Conservation (phyloP, 2,797 vertebrate species). For the Emys orbicularis region DNA sequence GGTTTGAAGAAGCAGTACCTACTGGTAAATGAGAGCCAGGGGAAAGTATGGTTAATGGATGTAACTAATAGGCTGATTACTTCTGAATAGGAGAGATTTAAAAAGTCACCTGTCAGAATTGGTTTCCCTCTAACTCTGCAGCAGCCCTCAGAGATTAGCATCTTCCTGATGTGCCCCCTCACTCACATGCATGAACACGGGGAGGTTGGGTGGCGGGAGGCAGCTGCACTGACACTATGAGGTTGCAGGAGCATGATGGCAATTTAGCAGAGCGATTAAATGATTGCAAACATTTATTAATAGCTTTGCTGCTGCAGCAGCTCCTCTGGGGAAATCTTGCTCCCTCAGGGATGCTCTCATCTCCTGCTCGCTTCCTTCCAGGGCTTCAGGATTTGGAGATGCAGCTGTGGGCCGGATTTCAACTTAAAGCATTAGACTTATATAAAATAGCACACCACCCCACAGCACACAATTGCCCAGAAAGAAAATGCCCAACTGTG, state of each 20-base stretch:
- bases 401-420: neutral
- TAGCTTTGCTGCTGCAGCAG: slow-evolving; percentile 69
- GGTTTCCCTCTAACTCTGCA: slow-evolving; percentile 50
- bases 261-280: slow-evolving; percentile 74
- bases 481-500: neutral
- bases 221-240: slow-evolving; percentile 62
- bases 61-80: neutral
- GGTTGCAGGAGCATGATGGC: slow-evolving; percentile 67
- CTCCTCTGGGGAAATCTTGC: slow-evolving; percentile 43
- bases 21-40: slow-evolving; percentile 14
- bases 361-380: neutral
- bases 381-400: slow-evolving; percentile 9
- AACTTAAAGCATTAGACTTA: neutral
- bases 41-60: slow-evolving; percentile 27
- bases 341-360: slow-evolving; percentile 46
- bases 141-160: slow-evolving; percentile 60
- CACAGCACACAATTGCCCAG: neutral
- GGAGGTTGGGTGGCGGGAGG: slow-evolving; percentile 64
- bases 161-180: slow-evolving; percentile 72
- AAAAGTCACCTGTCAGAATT: slow-evolving; percentile 70
- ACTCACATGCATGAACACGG: slow-evolving; percentile 69
- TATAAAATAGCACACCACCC: neutral
- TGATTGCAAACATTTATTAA: slow-evolving; percentile 77
- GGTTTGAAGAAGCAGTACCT: neutral
- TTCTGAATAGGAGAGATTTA: slow-evolving; percentile 49